Evolutionary conservation across 2,888 invertebrate genomes (phyloP).

Genomic region (Pristionchus fissidentatus): DNA sequence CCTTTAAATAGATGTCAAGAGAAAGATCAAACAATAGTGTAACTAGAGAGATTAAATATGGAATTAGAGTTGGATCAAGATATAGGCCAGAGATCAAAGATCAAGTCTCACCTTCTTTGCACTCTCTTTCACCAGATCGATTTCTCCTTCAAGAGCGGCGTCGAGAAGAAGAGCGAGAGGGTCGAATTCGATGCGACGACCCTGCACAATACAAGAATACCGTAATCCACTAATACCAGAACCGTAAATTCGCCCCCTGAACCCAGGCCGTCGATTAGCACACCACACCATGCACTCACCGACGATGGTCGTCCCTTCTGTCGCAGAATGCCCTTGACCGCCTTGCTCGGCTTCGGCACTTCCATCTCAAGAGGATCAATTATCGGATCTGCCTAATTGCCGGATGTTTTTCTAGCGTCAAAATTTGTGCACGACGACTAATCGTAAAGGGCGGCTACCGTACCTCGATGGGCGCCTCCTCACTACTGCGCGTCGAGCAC

Average conservation of each 20-base stretch:
- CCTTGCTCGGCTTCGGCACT: slow-evolving; percentile 46
- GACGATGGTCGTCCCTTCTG: slow-evolving; percentile 9
- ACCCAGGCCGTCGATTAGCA: background rate
- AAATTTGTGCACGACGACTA: slow-evolving; percentile 2
- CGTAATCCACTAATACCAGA: background rate
- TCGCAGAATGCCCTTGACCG: slow-evolving; percentile 68
- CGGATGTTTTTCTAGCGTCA: background rate
- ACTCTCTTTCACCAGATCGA: slow-evolving; percentile 95
- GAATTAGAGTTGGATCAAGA: background rate
- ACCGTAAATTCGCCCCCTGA: background rate
- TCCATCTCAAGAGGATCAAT: slow-evolving; percentile 46
- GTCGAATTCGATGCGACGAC: slow-evolving; percentile 92
- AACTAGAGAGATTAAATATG: background rate
- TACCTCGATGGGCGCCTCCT: slow-evolving; percentile 46
- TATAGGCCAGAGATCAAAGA: too few relatives aligned
- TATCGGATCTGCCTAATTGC: background rate
- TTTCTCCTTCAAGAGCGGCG: slow-evolving; percentile 96
- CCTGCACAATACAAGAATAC: background rate
- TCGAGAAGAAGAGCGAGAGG: slow-evolving; percentile 94
- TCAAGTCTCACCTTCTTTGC: slow-evolving; percentile 81
- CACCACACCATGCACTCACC: background rate
- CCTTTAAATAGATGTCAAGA: background rate
- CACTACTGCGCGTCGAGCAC: slow-evolving; percentile 47
- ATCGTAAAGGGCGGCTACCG: background rate
- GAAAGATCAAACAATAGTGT: background rate